phyloP scores from a whole-genome alignment of 2,113 vertebrate species.

The Cynoglossus semilaevis region DNA sequence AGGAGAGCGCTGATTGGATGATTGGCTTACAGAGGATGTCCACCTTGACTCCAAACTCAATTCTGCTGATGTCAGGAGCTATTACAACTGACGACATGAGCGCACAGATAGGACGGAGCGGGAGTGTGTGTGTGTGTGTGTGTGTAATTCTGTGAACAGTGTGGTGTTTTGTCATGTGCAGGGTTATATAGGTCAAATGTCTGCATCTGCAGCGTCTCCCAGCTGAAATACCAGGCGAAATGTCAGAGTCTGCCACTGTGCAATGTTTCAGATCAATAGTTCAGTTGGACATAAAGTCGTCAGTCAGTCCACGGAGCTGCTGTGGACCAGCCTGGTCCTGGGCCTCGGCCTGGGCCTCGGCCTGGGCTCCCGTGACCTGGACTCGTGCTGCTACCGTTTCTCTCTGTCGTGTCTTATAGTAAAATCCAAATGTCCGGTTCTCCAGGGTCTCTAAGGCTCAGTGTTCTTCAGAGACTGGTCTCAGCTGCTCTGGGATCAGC shows the following conservation, averaged over 20 bases:
- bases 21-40: conserved; percentile 70
- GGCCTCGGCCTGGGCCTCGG: too few species aligned
- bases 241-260: conserved; percentile 62
- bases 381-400: too few species aligned
- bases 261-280: conserved; percentile 70
- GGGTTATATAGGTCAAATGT: conserved; percentile 71
- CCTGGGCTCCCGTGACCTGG: too few species aligned
- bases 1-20: conserved; percentile 71
- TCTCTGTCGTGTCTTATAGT: too few species aligned
- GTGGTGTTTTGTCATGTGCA: conserved; percentile 48
- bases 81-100: conserved; percentile 65
- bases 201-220: conserved; percentile 56
- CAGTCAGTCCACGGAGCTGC: conserved; percentile 30
- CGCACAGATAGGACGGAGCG: conserved; percentile 29
- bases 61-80: conserved; percentile 75
- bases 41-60: conserved; percentile 75
- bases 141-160: conserved; percentile 21
- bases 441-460: too few species aligned
- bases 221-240: conserved; percentile 69
- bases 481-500: conserved; percentile 18
- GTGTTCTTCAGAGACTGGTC: conserved; percentile 25
- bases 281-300: conserved; percentile 69
- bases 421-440: too few species aligned
- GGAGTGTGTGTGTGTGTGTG: conserved; percentile 14
- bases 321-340: conserved; percentile 4